phyloP scores from a whole-genome alignment of 2,797 vertebrate species.

The Cephalopachus bancanus region DNA sequence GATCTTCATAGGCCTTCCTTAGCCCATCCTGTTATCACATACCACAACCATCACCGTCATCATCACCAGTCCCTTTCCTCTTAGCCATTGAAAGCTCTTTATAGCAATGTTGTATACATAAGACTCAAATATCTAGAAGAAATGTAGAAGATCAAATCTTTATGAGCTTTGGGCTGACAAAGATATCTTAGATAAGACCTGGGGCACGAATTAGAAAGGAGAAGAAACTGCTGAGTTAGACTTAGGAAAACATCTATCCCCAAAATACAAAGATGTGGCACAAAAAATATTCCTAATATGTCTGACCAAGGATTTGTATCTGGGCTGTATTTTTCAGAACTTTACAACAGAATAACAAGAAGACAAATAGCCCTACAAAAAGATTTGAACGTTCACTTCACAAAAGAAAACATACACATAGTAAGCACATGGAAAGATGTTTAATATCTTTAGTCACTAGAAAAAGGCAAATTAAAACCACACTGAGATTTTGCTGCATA shows the following conservation, averaged over 20 bases:
- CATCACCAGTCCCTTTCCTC: background rate
- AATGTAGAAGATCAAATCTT: background rate
- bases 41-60: background rate
- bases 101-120: background rate
- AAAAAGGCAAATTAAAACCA: background rate
- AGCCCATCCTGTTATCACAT: fast-evolving
- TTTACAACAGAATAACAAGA: background rate
- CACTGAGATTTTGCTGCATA: background rate
- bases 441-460: background rate
- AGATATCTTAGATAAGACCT: background rate
- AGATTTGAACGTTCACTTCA: background rate
- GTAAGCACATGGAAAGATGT: background rate
- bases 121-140: conserved; percentile 10
- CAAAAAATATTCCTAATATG: background rate
- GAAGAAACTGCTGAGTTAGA: background rate
- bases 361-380: background rate
- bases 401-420: background rate
- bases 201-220: background rate
- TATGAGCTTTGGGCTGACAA: background rate
- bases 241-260: background rate
- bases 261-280: conserved; percentile 26
- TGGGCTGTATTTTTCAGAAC: background rate
- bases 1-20: background rate
- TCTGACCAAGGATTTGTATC: background rate
- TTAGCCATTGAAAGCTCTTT: background rate